These are phyloP conservation scores for Drosophila paulistorum DNA, from an alignment of 1,140 invertebrate genomes.

Conservation along the genomic window DNA sequence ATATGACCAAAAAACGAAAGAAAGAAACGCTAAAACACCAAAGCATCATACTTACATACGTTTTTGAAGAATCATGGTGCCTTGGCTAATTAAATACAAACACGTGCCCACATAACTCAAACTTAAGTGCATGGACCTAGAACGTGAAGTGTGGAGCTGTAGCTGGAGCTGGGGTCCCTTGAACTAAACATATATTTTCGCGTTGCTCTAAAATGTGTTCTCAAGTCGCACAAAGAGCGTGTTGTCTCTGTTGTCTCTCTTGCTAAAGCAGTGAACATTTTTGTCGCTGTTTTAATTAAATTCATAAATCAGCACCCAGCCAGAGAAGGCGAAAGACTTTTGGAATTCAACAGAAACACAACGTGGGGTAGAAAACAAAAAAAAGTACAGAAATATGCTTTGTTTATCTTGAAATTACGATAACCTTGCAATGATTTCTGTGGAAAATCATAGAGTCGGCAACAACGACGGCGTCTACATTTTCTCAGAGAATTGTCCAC, in stretches of 20 bases:
- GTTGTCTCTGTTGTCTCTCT: slow-evolving; percentile 33
- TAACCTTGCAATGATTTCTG: slow-evolving; percentile 55
- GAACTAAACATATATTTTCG: background rate
- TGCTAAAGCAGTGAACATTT: slow-evolving; percentile 31
- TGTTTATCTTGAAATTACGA: slow-evolving; percentile 45
- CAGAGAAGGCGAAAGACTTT: background rate
- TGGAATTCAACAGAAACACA: slow-evolving; percentile 42
- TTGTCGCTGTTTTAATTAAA: slow-evolving; percentile 73
- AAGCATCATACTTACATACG: slow-evolving; percentile 36
- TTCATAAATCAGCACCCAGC: slow-evolving; percentile 69
- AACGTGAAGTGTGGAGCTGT: background rate
- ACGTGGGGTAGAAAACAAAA: background rate
- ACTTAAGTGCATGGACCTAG: slow-evolving; percentile 25
- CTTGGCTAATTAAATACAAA: slow-evolving; percentile 77
- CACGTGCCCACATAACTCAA: slow-evolving; percentile 74
- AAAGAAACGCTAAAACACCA: slow-evolving; percentile 29
- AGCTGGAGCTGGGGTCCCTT: no score
- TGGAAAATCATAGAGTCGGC: slow-evolving; percentile 44
- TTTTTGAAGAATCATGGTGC: slow-evolving; percentile 45
- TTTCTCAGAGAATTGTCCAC: slow-evolving; percentile 31
- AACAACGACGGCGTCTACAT: slow-evolving; percentile 22
- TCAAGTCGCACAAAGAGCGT: slow-evolving; percentile 46
- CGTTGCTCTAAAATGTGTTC: slow-evolving; percentile 24
- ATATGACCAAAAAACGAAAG: slow-evolving; percentile 62
- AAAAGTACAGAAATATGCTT: slow-evolving; percentile 30